Percentiles rank a stretch among this genome's conserved stretches.
phyloP scores from a whole-genome alignment of 1,140 invertebrate genomes.

The Cydia pomonella region DNA sequence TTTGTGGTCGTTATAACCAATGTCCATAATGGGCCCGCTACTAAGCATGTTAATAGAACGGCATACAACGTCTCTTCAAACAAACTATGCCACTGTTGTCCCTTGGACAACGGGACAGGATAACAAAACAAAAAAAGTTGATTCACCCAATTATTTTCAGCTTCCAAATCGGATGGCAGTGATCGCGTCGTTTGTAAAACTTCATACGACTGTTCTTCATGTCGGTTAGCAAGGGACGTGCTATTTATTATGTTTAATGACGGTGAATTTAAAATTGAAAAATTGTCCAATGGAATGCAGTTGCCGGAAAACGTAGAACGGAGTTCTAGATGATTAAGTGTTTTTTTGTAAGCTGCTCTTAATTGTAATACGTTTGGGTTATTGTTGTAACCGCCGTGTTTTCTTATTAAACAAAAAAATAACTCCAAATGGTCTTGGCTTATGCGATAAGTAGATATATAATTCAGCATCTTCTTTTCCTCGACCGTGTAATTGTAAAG shows the following conservation, averaged over 20 bases:
- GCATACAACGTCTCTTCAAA: too few relatives aligned
- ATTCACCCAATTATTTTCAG: slow-evolving; percentile 31
- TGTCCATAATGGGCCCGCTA: too few relatives aligned
- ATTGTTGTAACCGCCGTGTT: slow-evolving; percentile 41
- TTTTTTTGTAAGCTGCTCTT: too few relatives aligned
- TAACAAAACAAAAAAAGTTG: too few relatives aligned
- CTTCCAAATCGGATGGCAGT: slow-evolving; percentile 35
- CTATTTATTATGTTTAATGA: slow-evolving; percentile 30
- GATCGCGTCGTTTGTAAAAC: neutral
- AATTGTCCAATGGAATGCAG: slow-evolving; percentile 46
- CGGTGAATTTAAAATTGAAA: slow-evolving; percentile 36
- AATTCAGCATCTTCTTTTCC: slow-evolving; percentile 35
- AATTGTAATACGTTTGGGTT: slow-evolving; percentile 44
- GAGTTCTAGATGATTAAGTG: slow-evolving; percentile 39
- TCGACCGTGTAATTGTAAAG: slow-evolving; percentile 34
- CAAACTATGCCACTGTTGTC: too few relatives aligned
- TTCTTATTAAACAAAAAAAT: slow-evolving; percentile 42
- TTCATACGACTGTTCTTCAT: slow-evolving; percentile 33
- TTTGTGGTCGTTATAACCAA: too few relatives aligned
- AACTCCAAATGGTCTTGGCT: slow-evolving; percentile 44
- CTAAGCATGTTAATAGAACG: too few relatives aligned
- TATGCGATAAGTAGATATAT: slow-evolving; percentile 39
- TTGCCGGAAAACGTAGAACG: slow-evolving; percentile 37
- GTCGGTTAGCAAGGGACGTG: slow-evolving; percentile 1
- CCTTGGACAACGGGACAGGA: too few relatives aligned